These are phyloP conservation scores for Sesia apiformis DNA, from an alignment of 2,888 invertebrate genomes.

Conservation along the genomic window DNA sequence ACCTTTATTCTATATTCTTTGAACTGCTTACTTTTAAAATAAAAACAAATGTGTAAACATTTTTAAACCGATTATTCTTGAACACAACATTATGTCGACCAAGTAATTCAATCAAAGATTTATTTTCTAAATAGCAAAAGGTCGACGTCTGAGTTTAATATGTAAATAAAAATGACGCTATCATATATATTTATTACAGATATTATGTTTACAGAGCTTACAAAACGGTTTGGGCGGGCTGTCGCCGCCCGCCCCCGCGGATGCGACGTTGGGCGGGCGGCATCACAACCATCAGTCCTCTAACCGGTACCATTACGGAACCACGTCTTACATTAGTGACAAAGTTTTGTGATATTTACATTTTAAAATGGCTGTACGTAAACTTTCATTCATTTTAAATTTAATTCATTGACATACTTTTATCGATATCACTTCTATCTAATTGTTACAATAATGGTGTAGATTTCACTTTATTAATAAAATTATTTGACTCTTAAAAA, in stretches of 20 bases:
- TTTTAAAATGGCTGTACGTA: conserved; percentile 58
- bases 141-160: conserved; percentile 9
- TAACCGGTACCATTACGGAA: conserved; percentile 43
- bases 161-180: conserved; percentile 36
- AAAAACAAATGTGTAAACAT: too few relatives aligned
- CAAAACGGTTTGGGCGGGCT: conserved; percentile 21
- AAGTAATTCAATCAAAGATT: not conserved
- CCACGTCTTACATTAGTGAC: conserved; percentile 40
- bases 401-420: too few relatives aligned
- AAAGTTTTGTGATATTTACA: conserved; percentile 30
- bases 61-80: too few relatives aligned
- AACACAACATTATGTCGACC: too few relatives aligned
- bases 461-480: too few relatives aligned
- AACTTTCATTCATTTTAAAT: conserved; percentile 3
- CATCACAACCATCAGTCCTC: conserved; percentile 34
- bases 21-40: too few relatives aligned
- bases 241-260: conserved; percentile 46
- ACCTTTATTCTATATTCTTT: too few relatives aligned
- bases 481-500: too few relatives aligned
- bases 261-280: conserved; percentile 53
- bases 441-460: too few relatives aligned
- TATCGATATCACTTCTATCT: too few relatives aligned
- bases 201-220: conserved; percentile 10
- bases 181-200: conserved; percentile 13
- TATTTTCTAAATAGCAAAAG: not conserved